Percentiles rank a stretch among this genome's conserved stretches.
phyloP scores from a whole-genome alignment of 2,888 invertebrate genomes.

The Teinopalpus imperialis region DNA sequence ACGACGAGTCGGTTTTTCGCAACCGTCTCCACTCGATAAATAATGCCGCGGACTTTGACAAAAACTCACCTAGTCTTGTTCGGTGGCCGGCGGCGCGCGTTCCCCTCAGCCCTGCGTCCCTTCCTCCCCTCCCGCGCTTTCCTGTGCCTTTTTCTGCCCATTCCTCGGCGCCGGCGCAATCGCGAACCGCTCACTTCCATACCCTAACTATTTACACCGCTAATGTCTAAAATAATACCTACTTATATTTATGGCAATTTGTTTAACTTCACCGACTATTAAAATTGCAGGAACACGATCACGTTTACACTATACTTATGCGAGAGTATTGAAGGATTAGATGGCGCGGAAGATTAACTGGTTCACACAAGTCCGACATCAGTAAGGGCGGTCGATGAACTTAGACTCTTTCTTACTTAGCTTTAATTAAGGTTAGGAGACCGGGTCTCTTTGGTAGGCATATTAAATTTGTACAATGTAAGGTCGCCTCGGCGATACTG shows the following conservation, averaged over 20 bases:
- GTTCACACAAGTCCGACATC: constrained; percentile 63
- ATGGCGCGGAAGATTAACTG: constrained; percentile 74
- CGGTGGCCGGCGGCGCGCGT: constrained; percentile 74
- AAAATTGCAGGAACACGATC: constrained; percentile 82
- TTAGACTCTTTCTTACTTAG: constrained; percentile 77
- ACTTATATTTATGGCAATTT: constrained; percentile 82
- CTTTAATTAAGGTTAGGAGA: constrained; percentile 77
- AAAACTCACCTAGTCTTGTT: constrained; percentile 81
- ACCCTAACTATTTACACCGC: constrained; percentile 78
- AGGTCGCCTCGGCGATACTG: constrained; percentile 65
- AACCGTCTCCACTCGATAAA: constrained; percentile 80
- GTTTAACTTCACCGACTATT: constrained; percentile 81
- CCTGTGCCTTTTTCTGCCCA: constrained; percentile 69
- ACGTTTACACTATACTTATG: constrained; percentile 80
- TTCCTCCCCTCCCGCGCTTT: constrained; percentile 39
- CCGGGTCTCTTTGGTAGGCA: constrained; percentile 83
- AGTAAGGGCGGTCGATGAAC: constrained; percentile 64
- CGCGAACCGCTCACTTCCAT: constrained; percentile 69
- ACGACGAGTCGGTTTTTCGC: constrained; percentile 78
- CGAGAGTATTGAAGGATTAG: constrained; percentile 76
- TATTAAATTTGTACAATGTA: constrained; percentile 81
- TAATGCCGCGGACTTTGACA: constrained; percentile 80
- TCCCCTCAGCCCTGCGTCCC: constrained; percentile 43
- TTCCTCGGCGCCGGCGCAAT: constrained; percentile 71
- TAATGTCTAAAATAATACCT: constrained; percentile 76